A percentile compares a stretch with the other conserved stretches of the same genome.
phyloP scores from a whole-genome alignment of 2,888 invertebrate genomes.

The Tenthredo scrophulariae region DNA sequence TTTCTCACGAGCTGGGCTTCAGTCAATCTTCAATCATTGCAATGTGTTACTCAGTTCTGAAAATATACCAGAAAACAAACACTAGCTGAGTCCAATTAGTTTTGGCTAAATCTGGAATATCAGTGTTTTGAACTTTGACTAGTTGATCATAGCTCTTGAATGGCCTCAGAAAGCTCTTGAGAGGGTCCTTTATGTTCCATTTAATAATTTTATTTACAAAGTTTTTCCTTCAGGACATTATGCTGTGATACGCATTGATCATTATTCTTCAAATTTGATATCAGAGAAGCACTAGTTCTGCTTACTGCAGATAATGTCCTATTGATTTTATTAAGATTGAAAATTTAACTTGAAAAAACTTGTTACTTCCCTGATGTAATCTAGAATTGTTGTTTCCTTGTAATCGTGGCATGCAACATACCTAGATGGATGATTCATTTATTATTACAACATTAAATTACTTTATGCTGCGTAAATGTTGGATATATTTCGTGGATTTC shows the following conservation, averaged over 20 bases:
- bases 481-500: not conserved
- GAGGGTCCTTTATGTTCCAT: too few relatives aligned
- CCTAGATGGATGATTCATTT: not conserved
- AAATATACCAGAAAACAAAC: not conserved
- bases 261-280: not conserved
- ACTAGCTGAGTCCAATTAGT: not conserved
- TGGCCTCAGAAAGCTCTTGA: not conserved
- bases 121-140: not conserved
- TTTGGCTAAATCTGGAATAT: not conserved
- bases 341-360: not conserved
- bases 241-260: not conserved
- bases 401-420: not conserved
- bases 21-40: not conserved
- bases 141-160: not conserved
- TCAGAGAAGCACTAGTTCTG: not conserved
- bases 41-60: not conserved
- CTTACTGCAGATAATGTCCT: not conserved
- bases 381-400: not conserved
- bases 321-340: not conserved
- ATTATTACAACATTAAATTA: not conserved
- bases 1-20: not conserved
- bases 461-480: conserved; percentile 4
- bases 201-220: not conserved
- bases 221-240: not conserved
- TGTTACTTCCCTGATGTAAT: not conserved